Evolutionary conservation across 2,113 vertebrate genomes (phyloP).

Genomic region (Bubo scandiacus): DNA sequence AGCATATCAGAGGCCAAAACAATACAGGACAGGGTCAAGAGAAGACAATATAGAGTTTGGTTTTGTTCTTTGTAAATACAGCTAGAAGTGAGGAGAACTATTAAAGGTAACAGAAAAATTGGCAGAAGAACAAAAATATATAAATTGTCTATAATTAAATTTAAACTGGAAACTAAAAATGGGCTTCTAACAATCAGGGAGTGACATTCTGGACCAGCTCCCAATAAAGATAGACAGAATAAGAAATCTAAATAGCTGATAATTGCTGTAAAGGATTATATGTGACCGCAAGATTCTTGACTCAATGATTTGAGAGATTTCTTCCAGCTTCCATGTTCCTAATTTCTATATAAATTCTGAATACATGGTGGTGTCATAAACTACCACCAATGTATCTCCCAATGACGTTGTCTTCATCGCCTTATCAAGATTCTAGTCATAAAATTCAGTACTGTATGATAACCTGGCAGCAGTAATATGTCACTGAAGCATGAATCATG

Average conservation of each 20-base stretch:
- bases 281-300: background rate
- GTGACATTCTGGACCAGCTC: background rate
- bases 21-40: background rate
- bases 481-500: background rate
- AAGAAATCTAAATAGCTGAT: background rate
- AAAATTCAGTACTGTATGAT: background rate
- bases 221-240: background rate
- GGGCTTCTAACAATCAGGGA: background rate
- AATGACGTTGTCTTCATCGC: background rate
- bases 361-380: background rate
- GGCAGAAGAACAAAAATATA: background rate
- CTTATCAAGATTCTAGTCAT: background rate
- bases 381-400: background rate
- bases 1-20: background rate
- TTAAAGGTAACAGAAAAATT: background rate
- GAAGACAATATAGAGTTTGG: background rate
- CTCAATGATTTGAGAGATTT: background rate
- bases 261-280: background rate
- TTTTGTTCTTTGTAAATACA: background rate
- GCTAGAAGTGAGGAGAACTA: background rate
- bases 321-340: background rate
- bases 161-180: background rate
- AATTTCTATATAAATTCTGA: background rate
- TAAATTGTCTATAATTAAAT: background rate
- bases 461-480: background rate